These are phyloP conservation scores for Pelodiscus sinensis DNA, from an alignment of 2,113 vertebrate genomes.

Conservation along the genomic window DNA sequence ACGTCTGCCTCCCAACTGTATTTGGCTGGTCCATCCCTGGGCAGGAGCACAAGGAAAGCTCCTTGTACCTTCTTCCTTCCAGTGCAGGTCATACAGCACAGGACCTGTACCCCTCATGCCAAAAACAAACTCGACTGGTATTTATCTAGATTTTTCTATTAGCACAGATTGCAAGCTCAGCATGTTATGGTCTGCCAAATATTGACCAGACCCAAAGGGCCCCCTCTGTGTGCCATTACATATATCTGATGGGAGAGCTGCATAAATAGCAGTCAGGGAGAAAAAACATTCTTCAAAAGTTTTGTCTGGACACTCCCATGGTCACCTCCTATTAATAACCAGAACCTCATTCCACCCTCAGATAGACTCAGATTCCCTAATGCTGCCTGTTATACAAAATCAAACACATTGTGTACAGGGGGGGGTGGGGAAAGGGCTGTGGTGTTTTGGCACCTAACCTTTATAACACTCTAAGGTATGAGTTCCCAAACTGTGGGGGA, in stretches of 20 bases:
- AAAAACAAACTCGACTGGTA: background rate
- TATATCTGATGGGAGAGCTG: background rate
- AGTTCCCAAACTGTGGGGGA: too few relatives aligned
- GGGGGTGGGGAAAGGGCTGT: slow-evolving; percentile 24
- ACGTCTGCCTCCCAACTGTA: background rate
- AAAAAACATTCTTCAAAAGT: background rate
- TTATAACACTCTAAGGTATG: background rate
- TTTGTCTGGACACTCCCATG: background rate
- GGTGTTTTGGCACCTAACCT: slow-evolving; percentile 22
- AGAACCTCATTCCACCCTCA: background rate
- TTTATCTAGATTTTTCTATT: background rate
- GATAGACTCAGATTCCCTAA: background rate
- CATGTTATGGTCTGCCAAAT: background rate
- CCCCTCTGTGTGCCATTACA: background rate
- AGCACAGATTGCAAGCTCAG: background rate
- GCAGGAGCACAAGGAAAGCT: background rate
- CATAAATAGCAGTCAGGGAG: background rate
- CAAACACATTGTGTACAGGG: slow-evolving; percentile 49
- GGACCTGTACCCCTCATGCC: background rate
- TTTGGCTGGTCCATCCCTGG: background rate
- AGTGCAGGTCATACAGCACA: background rate
- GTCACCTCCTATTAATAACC: background rate
- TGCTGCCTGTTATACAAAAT: slow-evolving; percentile 14
- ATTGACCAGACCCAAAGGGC: background rate
- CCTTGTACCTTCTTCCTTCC: background rate